Conservation (phyloP, 2,888 invertebrate genomes). For the Stenodera caucasica region DNA sequence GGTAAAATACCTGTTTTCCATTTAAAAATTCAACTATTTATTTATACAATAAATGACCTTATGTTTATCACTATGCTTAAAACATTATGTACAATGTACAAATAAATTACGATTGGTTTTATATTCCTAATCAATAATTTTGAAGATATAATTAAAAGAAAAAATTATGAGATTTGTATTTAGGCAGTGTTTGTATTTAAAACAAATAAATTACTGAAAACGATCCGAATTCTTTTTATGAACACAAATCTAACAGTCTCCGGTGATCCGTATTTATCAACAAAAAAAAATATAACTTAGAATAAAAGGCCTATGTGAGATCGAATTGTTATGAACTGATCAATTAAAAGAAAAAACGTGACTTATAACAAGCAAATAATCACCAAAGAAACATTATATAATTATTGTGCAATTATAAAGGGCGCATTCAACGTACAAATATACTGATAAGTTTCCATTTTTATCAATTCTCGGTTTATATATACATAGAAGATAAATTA, state of each 20-base stretch:
- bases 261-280: not conserved
- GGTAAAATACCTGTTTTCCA: slow-evolving; percentile 9
- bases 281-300: not conserved
- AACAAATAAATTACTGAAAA: slow-evolving; percentile 22
- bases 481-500: too few species aligned
- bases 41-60: slow-evolving; percentile 23
- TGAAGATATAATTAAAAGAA: slow-evolving; percentile 15
- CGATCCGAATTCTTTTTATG: not conserved
- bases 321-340: not conserved
- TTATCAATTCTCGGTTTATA: too few species aligned
- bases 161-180: slow-evolving; percentile 24
- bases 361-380: not conserved
- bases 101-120: slow-evolving; percentile 19
- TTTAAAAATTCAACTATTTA: slow-evolving; percentile 21
- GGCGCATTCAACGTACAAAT: too few species aligned
- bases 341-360: not conserved
- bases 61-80: slow-evolving; percentile 19
- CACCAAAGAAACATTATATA: too few species aligned
- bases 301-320: not conserved
- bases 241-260: slow-evolving; percentile 2
- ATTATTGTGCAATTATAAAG: too few species aligned
- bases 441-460: too few species aligned
- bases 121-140: slow-evolving; percentile 17
- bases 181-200: slow-evolving; percentile 46
- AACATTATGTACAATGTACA: slow-evolving; percentile 29